These are phyloP conservation scores for Spodoptera litura DNA, from an alignment of 1,140 invertebrate species.

Conservation along the genomic window DNA sequence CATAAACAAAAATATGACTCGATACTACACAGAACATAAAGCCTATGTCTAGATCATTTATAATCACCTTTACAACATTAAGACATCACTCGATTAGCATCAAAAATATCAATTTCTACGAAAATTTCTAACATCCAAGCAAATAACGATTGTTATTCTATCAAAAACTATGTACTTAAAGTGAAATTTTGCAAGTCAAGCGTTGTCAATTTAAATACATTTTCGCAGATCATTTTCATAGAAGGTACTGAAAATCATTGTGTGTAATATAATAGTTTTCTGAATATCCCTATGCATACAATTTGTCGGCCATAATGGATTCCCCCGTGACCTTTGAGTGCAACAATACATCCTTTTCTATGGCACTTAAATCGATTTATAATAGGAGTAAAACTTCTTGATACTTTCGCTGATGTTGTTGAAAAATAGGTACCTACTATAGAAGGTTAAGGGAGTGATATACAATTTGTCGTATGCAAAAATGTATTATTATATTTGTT, in stretches of 20 bases:
- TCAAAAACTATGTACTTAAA: conserved; percentile 9
- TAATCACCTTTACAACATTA: no score
- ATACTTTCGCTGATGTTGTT: conserved; percentile 41
- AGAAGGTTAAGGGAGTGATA: no score
- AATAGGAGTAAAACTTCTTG: conserved; percentile 56
- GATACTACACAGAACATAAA: no score
- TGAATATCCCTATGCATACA: conserved; percentile 57
- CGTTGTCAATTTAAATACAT: conserved; percentile 12
- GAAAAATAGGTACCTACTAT: no score
- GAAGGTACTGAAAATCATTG: conserved; percentile 26
- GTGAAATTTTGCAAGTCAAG: conserved; percentile 48
- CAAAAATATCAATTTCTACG: conserved; percentile 4
- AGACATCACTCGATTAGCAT: neutral
- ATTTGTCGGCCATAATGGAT: conserved; percentile 66
- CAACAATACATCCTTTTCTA: conserved; percentile 70
- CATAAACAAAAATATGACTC: no score
- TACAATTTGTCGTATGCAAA: no score
- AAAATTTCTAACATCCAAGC: neutral
- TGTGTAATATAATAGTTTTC: conserved; percentile 55
- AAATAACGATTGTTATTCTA: neutral
- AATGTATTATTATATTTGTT: no score
- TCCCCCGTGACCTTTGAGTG: conserved; percentile 67
- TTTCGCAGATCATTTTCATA: conserved; percentile 13
- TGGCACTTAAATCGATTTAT: conserved; percentile 69
- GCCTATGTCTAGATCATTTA: no score